phyloP scores from a whole-genome alignment of 2,113 vertebrate species.

The Poeciliopsis occidentalis region DNA sequence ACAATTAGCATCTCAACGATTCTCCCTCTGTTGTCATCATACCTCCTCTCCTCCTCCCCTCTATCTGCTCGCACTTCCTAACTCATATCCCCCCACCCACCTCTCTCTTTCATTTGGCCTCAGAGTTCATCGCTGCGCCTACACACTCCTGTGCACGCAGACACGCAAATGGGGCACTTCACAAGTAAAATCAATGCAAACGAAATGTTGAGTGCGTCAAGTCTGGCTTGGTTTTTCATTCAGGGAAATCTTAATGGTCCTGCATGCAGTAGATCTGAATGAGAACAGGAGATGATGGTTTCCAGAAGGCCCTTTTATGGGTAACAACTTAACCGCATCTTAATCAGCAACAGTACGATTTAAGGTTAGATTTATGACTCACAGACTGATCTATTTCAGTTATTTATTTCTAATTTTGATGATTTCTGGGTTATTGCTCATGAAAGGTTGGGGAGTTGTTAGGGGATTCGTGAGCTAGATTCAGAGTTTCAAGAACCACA shows the following conservation, averaged over 20 bases:
- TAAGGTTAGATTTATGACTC: background rate
- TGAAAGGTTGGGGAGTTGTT: too few species aligned
- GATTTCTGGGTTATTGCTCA: background rate
- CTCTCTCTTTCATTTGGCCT: slow-evolving; percentile 34
- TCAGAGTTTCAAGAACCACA: too few species aligned
- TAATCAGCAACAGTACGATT: background rate
- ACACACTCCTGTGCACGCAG: background rate
- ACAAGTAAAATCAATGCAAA: slow-evolving; percentile 43
- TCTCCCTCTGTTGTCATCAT: slow-evolving; percentile 68
- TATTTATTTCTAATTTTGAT: background rate
- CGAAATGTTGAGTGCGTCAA: slow-evolving; percentile 20
- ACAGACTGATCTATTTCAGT: background rate
- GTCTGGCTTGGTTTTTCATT: slow-evolving; percentile 37
- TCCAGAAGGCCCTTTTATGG: background rate
- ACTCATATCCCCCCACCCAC: slow-evolving; percentile 50
- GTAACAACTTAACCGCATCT: background rate
- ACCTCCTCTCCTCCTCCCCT: slow-evolving; percentile 40
- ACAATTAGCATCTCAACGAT: slow-evolving; percentile 78
- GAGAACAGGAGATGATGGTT: slow-evolving; percentile 8
- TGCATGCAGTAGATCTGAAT: slow-evolving; percentile 4
- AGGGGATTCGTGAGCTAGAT: too few species aligned
- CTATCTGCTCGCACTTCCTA: slow-evolving; percentile 49
- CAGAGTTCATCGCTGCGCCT: slow-evolving; percentile 30
- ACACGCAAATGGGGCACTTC: slow-evolving; percentile 27
- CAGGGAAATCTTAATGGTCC: slow-evolving; percentile 16